Percentiles rank a stretch among this genome's conserved stretches.
Conservation (phyloP, 2,113 vertebrate species). For the Callipepla squamata region DNA sequence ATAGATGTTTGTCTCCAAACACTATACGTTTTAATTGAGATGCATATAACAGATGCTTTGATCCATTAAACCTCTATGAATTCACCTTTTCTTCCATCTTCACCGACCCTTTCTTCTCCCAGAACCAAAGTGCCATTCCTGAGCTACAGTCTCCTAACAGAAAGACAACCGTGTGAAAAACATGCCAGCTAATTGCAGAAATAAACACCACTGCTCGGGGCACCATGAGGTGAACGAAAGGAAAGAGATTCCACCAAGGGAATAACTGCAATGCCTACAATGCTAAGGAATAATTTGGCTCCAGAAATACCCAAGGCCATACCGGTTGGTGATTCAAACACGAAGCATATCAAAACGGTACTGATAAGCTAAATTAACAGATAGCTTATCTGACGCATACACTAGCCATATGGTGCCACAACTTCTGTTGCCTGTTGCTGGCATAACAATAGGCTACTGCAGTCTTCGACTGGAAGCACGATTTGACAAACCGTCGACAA, state of each 20-base stretch:
- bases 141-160: conserved; percentile 33
- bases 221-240: conserved; percentile 50
- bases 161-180: not conserved
- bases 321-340: conserved; percentile 78
- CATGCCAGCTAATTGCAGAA: conserved; percentile 41
- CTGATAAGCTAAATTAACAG: conserved; percentile 88
- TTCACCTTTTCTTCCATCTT: conserved; percentile 22
- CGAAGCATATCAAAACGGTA: conserved; percentile 85
- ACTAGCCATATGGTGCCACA: conserved; percentile 96
- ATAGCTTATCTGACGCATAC: conserved; percentile 92
- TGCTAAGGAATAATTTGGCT: conserved; percentile 68
- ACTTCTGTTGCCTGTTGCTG: conserved; percentile 93
- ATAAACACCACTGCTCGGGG: conserved; percentile 13
- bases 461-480: conserved; percentile 83
- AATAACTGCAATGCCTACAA: conserved; percentile 55
- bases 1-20: not conserved
- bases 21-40: not conserved
- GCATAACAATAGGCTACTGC: conserved; percentile 89
- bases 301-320: conserved; percentile 63
- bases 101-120: conserved; percentile 32
- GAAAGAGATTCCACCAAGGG: conserved; percentile 76
- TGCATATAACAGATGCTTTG: not conserved
- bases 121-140: conserved; percentile 35
- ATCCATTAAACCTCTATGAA: conserved; percentile 12
- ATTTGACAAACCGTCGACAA: conserved; percentile 86